These are phyloP conservation scores for Macrostomum cliftonense DNA, from an alignment of 2,888 invertebrate species.

Conservation along the genomic window DNA sequence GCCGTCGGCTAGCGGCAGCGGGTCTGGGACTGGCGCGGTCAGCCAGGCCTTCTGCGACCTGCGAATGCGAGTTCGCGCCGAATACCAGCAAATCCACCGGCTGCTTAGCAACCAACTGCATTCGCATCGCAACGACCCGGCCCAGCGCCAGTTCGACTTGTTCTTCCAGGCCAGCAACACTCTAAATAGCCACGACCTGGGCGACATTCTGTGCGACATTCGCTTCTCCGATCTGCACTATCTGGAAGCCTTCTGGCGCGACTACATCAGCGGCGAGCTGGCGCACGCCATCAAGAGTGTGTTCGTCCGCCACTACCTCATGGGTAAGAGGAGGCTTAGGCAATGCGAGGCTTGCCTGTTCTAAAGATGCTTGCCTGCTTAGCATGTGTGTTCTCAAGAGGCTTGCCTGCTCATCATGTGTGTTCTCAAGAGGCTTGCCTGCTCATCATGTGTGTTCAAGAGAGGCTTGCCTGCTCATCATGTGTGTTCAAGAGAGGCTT, in stretches of 20 bases:
- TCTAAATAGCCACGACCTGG: slow-evolving; percentile 27
- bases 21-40: no score
- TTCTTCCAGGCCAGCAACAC: slow-evolving; percentile 28
- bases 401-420: no score
- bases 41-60: slow-evolving; percentile 17
- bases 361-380: no score
- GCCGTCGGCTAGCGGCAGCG: no score
- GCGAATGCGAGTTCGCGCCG: slow-evolving; percentile 24
- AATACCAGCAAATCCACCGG: slow-evolving; percentile 23
- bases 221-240: slow-evolving; percentile 31
- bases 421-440: no score
- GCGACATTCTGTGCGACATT: slow-evolving; percentile 31
- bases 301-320: slow-evolving; percentile 14
- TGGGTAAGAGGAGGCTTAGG: no score
- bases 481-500: no score
- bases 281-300: slow-evolving; percentile 29
- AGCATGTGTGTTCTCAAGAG: no score
- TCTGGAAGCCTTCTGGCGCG: slow-evolving; percentile 34
- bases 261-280: slow-evolving; percentile 30
- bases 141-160: slow-evolving; percentile 26
- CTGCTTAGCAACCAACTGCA: slow-evolving; percentile 22
- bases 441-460: no score
- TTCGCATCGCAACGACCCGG: slow-evolving; percentile 23
- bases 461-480: no score
- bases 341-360: no score